phyloP scores from a whole-genome alignment of 2,888 invertebrate genomes.

The Cryptocephalus moraei region DNA sequence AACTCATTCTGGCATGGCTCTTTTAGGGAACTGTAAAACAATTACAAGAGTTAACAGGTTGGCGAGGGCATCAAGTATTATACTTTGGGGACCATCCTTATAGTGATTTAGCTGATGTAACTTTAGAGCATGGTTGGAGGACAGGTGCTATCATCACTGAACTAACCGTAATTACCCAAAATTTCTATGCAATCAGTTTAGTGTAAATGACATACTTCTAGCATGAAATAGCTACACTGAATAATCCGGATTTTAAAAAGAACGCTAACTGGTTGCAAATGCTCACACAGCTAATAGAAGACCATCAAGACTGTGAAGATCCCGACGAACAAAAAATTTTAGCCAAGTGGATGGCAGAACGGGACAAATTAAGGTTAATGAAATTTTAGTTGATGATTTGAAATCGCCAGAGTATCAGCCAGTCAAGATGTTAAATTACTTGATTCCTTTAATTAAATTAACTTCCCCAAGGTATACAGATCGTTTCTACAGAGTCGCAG shows the following conservation, averaged over 20 bases:
- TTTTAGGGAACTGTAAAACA: slow-evolving; percentile 84
- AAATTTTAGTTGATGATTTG: slow-evolving; percentile 3
- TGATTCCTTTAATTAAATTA: too few species aligned
- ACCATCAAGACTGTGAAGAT: slow-evolving; percentile 72
- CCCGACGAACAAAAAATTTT: slow-evolving; percentile 57
- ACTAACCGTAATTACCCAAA: slow-evolving; percentile 52
- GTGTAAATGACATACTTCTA: slow-evolving; percentile 35
- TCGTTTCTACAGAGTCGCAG: too few species aligned
- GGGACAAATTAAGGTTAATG: slow-evolving; percentile 60
- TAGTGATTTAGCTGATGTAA: slow-evolving; percentile 92
- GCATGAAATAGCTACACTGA: slow-evolving; percentile 87
- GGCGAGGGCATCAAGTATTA: slow-evolving; percentile 84
- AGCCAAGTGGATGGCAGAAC: slow-evolving; percentile 68
- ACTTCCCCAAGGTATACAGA: too few species aligned
- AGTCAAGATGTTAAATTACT: too few species aligned
- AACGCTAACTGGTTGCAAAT: slow-evolving; percentile 88
- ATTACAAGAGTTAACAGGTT: slow-evolving; percentile 84
- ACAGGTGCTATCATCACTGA: slow-evolving; percentile 97
- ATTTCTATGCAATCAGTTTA: slow-evolving; percentile 7
- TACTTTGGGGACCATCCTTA: slow-evolving; percentile 99
- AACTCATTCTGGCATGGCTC: slow-evolving; percentile 1
- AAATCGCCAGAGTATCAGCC: too few species aligned
- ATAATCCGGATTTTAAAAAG: slow-evolving; percentile 71
- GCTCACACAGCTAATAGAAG: slow-evolving; percentile 81
- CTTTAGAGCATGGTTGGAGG: slow-evolving; percentile 92